phyloP scores from a whole-genome alignment of 2,797 vertebrate species.

The Merluccius polli region DNA sequence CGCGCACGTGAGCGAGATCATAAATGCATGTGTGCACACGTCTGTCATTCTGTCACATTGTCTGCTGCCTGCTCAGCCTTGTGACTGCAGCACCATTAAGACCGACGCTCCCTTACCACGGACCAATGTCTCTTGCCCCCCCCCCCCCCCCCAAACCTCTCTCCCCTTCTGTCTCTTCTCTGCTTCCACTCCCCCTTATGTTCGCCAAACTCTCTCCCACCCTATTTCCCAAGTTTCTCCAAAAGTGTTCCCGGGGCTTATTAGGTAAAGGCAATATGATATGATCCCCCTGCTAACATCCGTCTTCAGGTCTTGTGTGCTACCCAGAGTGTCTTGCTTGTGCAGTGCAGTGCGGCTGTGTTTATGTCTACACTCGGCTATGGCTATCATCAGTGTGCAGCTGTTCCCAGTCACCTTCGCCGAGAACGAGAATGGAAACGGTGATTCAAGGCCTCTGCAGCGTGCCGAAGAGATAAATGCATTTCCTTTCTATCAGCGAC shows the following conservation, averaged over 20 bases:
- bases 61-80: slow-evolving; percentile 1
- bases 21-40: neutral
- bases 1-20: neutral
- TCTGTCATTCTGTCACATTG: slow-evolving; percentile 8
- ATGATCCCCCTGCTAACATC: neutral
- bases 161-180: neutral
- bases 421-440: neutral
- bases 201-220: neutral
- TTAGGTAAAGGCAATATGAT: too few species aligned
- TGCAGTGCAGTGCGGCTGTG: neutral
- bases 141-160: neutral
- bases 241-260: neutral
- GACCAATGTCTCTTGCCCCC: neutral
- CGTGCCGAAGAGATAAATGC: too few species aligned
- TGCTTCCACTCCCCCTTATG: neutral
- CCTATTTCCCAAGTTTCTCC: neutral
- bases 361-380: neutral
- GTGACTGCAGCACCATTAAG: slow-evolving; percentile 8
- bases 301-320: neutral
- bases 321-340: neutral
- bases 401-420: neutral
- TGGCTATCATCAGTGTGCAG: neutral
- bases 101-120: neutral
- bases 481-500: neutral
- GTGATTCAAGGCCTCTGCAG: neutral